Conservation (phyloP, 2,797 vertebrate genomes). For the Argyrosomus regius region DNA sequence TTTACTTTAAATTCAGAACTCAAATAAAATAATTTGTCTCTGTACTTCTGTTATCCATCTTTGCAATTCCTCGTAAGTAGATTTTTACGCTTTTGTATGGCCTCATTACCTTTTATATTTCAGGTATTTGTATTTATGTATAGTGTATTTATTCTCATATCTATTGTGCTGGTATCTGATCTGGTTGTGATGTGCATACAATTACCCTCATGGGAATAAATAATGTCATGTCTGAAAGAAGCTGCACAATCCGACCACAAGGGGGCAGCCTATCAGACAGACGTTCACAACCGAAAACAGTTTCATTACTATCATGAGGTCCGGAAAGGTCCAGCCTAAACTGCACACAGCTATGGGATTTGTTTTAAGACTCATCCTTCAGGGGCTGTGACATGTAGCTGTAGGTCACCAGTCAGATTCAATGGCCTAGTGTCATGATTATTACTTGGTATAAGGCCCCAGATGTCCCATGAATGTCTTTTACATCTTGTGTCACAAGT, state of each 20-base stretch:
- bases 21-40: no score
- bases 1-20: no score
- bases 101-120: no score
- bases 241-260: constrained; percentile 34
- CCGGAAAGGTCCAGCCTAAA: neutral
- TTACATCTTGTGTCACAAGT: neutral
- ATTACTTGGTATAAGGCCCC: neutral
- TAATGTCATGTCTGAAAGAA: neutral
- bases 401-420: neutral
- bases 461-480: neutral
- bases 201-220: neutral
- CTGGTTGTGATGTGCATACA: neutral
- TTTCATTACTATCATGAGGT: neutral
- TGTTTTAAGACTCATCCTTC: neutral
- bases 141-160: neutral
- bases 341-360: neutral
- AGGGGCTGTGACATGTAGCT: neutral
- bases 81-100: no score
- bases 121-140: neutral
- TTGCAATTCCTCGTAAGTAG: no score
- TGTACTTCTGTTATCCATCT: no score
- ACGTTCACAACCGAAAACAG: neutral
- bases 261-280: constrained; percentile 42
- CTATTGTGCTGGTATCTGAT: neutral
- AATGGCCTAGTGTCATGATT: neutral